Evolutionary conservation across 2,113 vertebrate genomes (phyloP).

Genomic region (Oreochromis tanganicae): DNA sequence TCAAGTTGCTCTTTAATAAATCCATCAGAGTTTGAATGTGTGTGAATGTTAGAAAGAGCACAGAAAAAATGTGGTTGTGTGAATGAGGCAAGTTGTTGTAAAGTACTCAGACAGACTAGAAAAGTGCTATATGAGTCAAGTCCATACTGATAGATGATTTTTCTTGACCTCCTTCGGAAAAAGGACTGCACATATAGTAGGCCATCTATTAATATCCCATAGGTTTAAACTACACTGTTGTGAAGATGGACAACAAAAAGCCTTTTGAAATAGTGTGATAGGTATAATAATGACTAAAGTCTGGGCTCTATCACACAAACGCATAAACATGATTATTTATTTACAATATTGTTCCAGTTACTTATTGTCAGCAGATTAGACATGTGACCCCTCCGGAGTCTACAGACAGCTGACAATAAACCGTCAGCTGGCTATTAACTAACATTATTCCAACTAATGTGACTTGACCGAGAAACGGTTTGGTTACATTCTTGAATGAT

Average conservation of each 20-base stretch:
- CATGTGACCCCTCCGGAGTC: not conserved
- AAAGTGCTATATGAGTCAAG: not conserved
- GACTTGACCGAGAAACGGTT: not conserved
- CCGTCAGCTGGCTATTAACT: not conserved
- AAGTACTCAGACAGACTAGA: not conserved
- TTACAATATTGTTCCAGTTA: not conserved
- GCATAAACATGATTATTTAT: not conserved
- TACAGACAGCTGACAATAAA: not conserved
- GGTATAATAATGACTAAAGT: not conserved
- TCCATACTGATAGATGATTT: not conserved
- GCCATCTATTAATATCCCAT: not conserved
- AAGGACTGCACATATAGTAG: not conserved
- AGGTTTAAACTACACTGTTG: not conserved
- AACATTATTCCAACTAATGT: not conserved
- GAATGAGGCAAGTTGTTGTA: not conserved
- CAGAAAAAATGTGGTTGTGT: not conserved
- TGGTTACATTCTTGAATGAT: not conserved
- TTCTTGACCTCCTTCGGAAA: not conserved
- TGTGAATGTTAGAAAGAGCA: accelerated
- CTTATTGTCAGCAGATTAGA: not conserved
- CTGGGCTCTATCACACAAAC: not conserved
- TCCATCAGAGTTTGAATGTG: not conserved
- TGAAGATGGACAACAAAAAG: not conserved
- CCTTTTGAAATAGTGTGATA: not conserved
- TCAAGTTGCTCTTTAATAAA: not conserved